Conservation (phyloP, 2,797 vertebrate species). For the Lagocephalus sceleratus region DNA sequence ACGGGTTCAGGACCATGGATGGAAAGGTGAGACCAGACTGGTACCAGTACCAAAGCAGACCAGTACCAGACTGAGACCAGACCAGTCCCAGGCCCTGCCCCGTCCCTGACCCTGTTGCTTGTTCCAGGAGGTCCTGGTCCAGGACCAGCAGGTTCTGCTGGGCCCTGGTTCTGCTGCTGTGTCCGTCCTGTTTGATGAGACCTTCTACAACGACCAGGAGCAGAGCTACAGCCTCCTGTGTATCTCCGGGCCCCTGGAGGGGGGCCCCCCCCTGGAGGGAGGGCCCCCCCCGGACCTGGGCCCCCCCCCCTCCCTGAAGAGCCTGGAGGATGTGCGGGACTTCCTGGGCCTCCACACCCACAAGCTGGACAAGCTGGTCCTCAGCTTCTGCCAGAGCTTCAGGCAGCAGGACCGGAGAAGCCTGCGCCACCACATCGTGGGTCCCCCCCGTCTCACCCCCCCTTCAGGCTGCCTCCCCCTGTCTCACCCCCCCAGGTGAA, state of each 20-base stretch:
- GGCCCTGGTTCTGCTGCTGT: constrained; percentile 78
- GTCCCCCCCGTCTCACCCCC: background rate
- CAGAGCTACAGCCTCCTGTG: constrained; percentile 95
- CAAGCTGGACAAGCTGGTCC: constrained; percentile 87
- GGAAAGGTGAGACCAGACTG: too few relatives aligned
- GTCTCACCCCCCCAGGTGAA: too few relatives aligned
- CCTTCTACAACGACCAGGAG: constrained; percentile 95
- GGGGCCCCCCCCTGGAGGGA: constrained; percentile 58
- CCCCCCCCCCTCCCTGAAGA: constrained; percentile 84
- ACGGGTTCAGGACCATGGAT: constrained; percentile 83
- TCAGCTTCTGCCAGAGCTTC: constrained; percentile 81
- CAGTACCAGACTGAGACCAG: background rate
- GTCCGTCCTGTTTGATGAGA: constrained; percentile 93
- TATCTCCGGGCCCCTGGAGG: constrained; percentile 79
- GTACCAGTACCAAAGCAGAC: too few relatives aligned
- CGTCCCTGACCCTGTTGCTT: too few relatives aligned
- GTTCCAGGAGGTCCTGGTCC: constrained; percentile 83
- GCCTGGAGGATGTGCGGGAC: constrained; percentile 85
- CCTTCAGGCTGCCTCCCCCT: background rate
- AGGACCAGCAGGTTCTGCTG: constrained; percentile 85
- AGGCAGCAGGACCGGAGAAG: constrained; percentile 90
- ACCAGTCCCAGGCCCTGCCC: too few relatives aligned
- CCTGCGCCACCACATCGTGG: constrained; percentile 91
- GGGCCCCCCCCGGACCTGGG: too few relatives aligned
- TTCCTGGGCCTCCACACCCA: constrained; percentile 87